Conservation (phyloP, 2,888 invertebrate species). For the Lepidochrysops patricia region DNA sequence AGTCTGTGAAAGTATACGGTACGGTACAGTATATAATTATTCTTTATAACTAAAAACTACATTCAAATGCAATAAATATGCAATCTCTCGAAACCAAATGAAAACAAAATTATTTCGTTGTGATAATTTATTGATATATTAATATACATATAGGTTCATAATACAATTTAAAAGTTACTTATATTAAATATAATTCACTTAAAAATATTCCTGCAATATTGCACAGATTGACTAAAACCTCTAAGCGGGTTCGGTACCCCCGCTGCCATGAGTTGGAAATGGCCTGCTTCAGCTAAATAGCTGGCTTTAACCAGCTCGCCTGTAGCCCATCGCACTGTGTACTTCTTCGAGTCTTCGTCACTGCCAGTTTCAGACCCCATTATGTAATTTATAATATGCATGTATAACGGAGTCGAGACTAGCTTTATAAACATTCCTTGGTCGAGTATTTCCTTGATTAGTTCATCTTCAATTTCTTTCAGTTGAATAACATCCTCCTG, state of each 20-base stretch:
- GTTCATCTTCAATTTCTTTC: slow-evolving; percentile 45
- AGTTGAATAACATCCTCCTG: slow-evolving; percentile 40
- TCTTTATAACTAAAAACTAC: too few species aligned
- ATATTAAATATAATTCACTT: slow-evolving; percentile 21
- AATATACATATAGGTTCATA: background rate
- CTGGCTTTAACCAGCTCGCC: slow-evolving; percentile 41
- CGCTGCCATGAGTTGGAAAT: slow-evolving; percentile 40
- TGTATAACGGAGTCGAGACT: slow-evolving; percentile 49
- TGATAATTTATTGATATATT: background rate
- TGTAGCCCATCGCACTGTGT: slow-evolving; percentile 47
- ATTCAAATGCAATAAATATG: too few species aligned
- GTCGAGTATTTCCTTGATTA: slow-evolving; percentile 53
- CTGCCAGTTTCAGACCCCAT: slow-evolving; percentile 31
- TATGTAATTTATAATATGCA: slow-evolving; percentile 43
- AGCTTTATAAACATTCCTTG: slow-evolving; percentile 48
- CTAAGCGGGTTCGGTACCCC: slow-evolving; percentile 48
- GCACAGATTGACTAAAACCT: slow-evolving; percentile 50
- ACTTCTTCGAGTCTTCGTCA: slow-evolving; percentile 27
- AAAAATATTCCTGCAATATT: slow-evolving; percentile 40
- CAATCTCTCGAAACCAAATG: too few species aligned
- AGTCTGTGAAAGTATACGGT: too few species aligned
- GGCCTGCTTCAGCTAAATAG: slow-evolving; percentile 55
- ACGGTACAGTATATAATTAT: too few species aligned
- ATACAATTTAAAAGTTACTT: background rate
- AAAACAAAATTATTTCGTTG: background rate